Evolutionary conservation across 2,797 vertebrate species (phyloP), one percentile per base, ranked within the genome.

Genomic region (Arnoldichthys spilopterus): DNA sequence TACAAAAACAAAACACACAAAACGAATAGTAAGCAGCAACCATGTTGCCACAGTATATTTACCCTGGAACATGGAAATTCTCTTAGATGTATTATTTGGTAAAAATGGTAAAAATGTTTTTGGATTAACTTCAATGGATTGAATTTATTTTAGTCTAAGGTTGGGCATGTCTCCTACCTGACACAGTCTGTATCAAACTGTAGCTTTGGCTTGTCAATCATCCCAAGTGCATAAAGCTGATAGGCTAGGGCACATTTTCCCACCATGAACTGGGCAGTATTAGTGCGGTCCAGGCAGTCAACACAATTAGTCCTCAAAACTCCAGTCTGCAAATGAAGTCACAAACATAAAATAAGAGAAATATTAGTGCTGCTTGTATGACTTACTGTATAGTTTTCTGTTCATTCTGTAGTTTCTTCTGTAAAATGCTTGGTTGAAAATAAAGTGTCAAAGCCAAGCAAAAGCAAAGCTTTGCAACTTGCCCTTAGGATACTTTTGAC

Each of bases 241-340:
- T 97, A 99, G 7, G 98, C 98, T 85, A 99, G 89, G 2, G 98
- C 97, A 88, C 97, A 99, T 77, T 99, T 99, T 8, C 98, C 97
- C 90, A 99, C 98, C 98, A 99, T 98, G 82, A 99, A 99, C 49
- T 99, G 97, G 18, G 97, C 96, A 0, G 97, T 99, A 89, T 99
- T 99, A 43, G 96, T 99, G 22, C 97, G 96, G 87, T 99, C 97
- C 79, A 99, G 92, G 85, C 98, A 99, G 88, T 99, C 98, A 81
- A 98, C 98, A 75, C 97, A 99, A 89, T 99, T 99, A 69, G 97
- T 99, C 90, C 97, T 90, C 47, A 99, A 92, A 80, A 98, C 95
- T 56, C 97, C 98, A 4, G 96, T 99, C 97, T 99, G 85, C 62
- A 49, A 68, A 84, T 78, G 81, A 7, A 24, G 73, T 13, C 34